phyloP scores from a whole-genome alignment of 2,797 vertebrate genomes.

The Iguana delicatissima region DNA sequence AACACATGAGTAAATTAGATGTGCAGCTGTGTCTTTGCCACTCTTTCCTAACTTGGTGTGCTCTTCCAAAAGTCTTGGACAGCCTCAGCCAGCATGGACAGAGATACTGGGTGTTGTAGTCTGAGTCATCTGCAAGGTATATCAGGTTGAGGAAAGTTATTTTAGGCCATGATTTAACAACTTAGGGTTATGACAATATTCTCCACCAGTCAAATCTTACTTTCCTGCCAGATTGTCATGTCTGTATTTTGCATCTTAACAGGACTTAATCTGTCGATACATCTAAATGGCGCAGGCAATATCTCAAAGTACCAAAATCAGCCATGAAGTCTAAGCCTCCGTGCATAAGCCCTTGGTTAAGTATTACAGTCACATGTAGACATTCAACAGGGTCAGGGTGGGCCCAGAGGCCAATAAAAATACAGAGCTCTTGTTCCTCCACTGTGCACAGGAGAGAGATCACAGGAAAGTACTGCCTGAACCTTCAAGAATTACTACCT shows the following conservation, averaged over 20 bases:
- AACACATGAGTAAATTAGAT: accelerated
- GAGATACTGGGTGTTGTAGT: not conserved
- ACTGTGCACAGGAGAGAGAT: not conserved
- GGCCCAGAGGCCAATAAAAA: not conserved
- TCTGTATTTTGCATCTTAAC: not conserved
- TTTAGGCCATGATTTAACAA: not conserved
- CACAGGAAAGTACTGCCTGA: too few relatives aligned
- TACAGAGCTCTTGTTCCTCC: too few relatives aligned
- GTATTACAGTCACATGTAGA: not conserved
- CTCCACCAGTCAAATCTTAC: accelerated
- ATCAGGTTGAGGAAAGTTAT: not conserved
- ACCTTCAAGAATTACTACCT: too few relatives aligned
- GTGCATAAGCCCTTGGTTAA: not conserved
- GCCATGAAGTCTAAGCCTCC: too few relatives aligned
- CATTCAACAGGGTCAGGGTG: too few relatives aligned
- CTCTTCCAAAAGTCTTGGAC: not conserved
- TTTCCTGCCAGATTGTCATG: not conserved
- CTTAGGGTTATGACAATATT: not conserved
- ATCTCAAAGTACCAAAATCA: not conserved
- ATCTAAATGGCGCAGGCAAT: not conserved
- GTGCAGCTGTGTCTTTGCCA: accelerated
- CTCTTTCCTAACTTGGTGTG: not conserved
- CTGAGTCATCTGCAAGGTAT: not conserved
- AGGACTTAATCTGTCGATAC: not conserved
- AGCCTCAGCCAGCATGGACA: not conserved